Conservation (phyloP, 2,797 vertebrate species). For the Podarcis lilfordi region DNA sequence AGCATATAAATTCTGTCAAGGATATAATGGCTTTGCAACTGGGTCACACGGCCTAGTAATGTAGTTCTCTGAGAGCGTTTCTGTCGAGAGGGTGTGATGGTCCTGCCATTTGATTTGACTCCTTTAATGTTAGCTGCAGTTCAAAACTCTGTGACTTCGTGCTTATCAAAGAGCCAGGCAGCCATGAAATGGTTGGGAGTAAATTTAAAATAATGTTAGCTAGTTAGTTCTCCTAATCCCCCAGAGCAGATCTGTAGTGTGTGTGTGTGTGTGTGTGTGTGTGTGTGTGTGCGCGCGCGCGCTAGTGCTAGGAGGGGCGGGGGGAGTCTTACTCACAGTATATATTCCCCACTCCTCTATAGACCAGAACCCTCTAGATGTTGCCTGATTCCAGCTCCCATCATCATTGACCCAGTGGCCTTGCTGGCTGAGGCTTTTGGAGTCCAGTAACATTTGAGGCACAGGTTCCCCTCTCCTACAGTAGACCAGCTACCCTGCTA, state of each 20-base stretch:
- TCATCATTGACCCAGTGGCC: neutral
- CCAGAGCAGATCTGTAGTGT: too few relatives aligned
- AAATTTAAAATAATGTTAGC: neutral
- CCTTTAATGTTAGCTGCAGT: neutral
- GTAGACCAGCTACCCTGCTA: neutral
- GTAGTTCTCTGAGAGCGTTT: neutral
- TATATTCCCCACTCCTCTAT: neutral
- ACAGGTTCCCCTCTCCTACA: too few relatives aligned
- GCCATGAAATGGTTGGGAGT: neutral
- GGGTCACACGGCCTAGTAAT: neutral
- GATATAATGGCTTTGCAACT: neutral
- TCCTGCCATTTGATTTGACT: neutral
- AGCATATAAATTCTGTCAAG: neutral
- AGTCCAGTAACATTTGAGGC: too few relatives aligned
- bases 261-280: too few relatives aligned
- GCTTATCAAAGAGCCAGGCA: neutral
- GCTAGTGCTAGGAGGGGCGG: too few relatives aligned
- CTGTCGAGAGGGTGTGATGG: neutral
- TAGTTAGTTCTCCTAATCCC: too few relatives aligned
- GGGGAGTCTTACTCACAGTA: neutral
- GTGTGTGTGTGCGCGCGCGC: too few relatives aligned
- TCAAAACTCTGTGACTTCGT: neutral
- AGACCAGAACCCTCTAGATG: neutral
- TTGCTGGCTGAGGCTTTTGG: too few relatives aligned
- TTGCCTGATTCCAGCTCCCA: neutral